Percentiles rank a stretch among this genome's conserved stretches.
Evolutionary conservation across 2,888 invertebrate species (phyloP).

Genomic region (Acronicta leporina): DNA sequence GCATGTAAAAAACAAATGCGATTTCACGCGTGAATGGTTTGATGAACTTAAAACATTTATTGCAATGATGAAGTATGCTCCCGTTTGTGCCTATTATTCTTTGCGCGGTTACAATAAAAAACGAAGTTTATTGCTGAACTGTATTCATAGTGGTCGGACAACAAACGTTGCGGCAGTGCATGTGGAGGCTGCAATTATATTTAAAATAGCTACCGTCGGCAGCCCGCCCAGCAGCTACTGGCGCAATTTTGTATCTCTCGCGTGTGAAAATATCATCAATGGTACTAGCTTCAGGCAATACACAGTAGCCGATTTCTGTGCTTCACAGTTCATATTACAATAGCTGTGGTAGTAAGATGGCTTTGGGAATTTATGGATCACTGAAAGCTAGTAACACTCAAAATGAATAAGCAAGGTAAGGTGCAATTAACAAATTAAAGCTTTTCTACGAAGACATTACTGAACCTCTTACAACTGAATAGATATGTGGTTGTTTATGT

Average conservation of each 20-base stretch:
- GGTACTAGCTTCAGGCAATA: constrained; percentile 10
- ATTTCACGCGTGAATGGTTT: too few species aligned
- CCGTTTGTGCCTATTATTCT: constrained; percentile 24
- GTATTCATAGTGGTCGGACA: constrained; percentile 61
- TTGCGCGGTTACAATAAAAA: constrained; percentile 57
- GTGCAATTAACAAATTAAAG: too few species aligned
- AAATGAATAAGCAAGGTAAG: too few species aligned
- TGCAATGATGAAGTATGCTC: constrained; percentile 23
- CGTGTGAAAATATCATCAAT: constrained; percentile 46
- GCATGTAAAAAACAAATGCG: too few species aligned
- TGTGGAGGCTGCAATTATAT: constrained; percentile 69
- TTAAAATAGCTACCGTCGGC: constrained; percentile 65
- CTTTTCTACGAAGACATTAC: too few species aligned
- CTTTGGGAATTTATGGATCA: too few species aligned
- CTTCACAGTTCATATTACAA: too few species aligned
- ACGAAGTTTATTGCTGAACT: constrained; percentile 56
- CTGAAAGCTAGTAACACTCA: too few species aligned
- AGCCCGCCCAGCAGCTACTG: constrained; percentile 65
- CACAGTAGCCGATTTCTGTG: too few species aligned
- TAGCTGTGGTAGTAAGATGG: too few species aligned
- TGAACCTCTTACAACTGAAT: too few species aligned
- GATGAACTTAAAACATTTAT: constrained; percentile 13
- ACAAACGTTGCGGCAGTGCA: constrained; percentile 59
- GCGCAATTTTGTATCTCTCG: constrained; percentile 36
- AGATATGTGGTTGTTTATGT: not conserved